These are phyloP conservation scores for Drosophila prosaltans DNA, from an alignment of 1,140 invertebrate species.

Conservation along the genomic window DNA sequence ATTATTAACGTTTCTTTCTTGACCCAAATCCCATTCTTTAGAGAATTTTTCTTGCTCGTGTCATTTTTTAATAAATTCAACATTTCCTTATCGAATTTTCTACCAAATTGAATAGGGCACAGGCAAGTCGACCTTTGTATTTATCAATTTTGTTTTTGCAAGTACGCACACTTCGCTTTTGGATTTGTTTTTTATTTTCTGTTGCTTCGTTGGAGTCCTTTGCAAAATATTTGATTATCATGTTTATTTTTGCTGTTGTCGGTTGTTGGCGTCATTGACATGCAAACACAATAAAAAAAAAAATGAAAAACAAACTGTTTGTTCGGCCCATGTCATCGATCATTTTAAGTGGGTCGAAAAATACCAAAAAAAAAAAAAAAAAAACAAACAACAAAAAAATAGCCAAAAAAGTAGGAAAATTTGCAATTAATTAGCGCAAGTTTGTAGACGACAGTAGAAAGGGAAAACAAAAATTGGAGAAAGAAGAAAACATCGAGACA, in stretches of 20 bases:
- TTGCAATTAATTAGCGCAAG: slow-evolving; percentile 73
- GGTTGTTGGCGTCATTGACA: slow-evolving; percentile 44
- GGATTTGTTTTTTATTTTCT: background rate
- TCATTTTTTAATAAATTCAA: background rate
- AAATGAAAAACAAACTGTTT: slow-evolving; percentile 16
- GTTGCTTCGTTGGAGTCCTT: background rate
- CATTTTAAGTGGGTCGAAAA: slow-evolving; percentile 50
- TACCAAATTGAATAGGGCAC: slow-evolving; percentile 6
- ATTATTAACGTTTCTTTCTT: too few relatives aligned
- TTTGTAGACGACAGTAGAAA: slow-evolving; percentile 32
- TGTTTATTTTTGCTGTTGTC: slow-evolving; percentile 18
- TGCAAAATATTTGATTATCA: slow-evolving; percentile 15
- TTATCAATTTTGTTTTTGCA: background rate
- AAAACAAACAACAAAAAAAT: slow-evolving; percentile 25
- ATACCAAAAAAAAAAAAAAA: slow-evolving; percentile 25
- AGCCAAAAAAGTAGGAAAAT: slow-evolving; percentile 39
- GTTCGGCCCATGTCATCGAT: slow-evolving; percentile 52
- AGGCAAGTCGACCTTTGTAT: background rate
- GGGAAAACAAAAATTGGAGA: slow-evolving; percentile 31
- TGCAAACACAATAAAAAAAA: slow-evolving; percentile 56
- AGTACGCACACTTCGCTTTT: background rate
- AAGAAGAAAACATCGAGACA: slow-evolving; percentile 19
- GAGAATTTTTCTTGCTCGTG: too few relatives aligned
- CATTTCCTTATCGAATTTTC: slow-evolving; percentile 7
- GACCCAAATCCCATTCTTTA: too few relatives aligned